phyloP scores from a whole-genome alignment of 2,888 invertebrate species.

The Heteromyza rotundicornis region DNA sequence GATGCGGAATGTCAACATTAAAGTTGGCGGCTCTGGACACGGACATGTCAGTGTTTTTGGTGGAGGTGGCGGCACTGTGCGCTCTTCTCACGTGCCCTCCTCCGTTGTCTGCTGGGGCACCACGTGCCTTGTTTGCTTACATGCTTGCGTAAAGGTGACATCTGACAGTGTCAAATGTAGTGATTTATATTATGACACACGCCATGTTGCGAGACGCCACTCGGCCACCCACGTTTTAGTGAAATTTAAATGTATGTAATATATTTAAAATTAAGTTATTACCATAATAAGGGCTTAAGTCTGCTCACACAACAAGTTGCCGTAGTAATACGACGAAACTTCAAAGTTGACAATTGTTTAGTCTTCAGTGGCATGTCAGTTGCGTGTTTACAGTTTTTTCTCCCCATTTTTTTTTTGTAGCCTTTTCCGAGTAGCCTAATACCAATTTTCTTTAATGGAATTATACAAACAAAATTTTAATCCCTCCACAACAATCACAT shows the following conservation, averaged over 20 bases:
- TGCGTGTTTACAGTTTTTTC: slow-evolving; percentile 1
- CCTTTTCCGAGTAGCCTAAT: no score
- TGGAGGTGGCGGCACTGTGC: slow-evolving; percentile 1
- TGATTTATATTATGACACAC: slow-evolving; percentile 53
- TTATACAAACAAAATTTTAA: no score
- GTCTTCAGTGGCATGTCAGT: neutral
- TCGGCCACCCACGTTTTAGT: no score
- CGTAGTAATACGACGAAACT: neutral
- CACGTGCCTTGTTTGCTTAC: neutral
- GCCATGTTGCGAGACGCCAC: no score
- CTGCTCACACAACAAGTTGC: neutral
- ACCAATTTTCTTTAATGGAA: no score
- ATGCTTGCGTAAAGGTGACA: slow-evolving; percentile 32
- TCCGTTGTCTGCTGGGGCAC: neutral
- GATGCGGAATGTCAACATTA: slow-evolving; percentile 53
- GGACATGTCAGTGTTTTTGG: no score
- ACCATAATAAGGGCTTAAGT: neutral
- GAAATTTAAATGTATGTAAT: no score
- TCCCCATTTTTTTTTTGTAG: no score
- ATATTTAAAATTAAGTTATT: neutral
- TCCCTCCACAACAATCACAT: no score
- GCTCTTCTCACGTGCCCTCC: neutral
- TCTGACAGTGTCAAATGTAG: slow-evolving; percentile 52
- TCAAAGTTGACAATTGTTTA: no score
- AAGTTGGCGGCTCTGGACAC: slow-evolving; percentile 32